Evolutionary conservation across 2,888 invertebrate genomes (phyloP).

Genomic region (Macrophya annulata): DNA sequence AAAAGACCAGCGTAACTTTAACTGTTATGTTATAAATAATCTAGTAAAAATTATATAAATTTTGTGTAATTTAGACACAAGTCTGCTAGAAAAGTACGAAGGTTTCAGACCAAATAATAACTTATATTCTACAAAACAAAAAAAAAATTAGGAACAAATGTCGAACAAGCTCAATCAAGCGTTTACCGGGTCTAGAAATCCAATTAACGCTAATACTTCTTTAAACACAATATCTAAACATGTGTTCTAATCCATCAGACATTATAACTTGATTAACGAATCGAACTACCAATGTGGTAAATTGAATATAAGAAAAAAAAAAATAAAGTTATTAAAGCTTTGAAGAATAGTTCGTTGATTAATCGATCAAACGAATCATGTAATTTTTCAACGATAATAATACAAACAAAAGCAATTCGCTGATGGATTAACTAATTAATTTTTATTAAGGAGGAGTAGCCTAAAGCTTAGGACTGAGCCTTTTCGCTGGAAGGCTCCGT

Average conservation of each 20-base stretch:
- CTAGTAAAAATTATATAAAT: constrained; percentile 2
- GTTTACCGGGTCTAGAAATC: background rate
- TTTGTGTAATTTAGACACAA: constrained; percentile 31
- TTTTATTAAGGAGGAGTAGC: constrained; percentile 74
- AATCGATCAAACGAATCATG: background rate
- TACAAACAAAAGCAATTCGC: background rate
- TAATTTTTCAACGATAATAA: background rate
- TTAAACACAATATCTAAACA: background rate
- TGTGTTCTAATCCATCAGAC: constrained; percentile 12
- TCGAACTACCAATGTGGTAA: background rate
- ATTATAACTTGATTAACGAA: background rate
- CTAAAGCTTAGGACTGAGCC: constrained; percentile 79
- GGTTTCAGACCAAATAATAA: constrained; percentile 57
- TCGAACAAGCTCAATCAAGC: background rate
- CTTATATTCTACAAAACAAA: constrained; percentile 39
- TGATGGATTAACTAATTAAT: constrained; percentile 44
- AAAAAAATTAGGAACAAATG: constrained; percentile 35
- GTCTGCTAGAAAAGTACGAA: constrained; percentile 18
- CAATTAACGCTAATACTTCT: constrained; percentile 14
- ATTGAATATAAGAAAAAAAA: background rate
- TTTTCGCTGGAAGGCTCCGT: constrained; percentile 78
- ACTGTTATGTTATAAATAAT: constrained; percentile 17
- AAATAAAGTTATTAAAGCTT: background rate
- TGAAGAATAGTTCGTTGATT: constrained; percentile 9
- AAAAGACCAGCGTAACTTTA: constrained; percentile 55